Percentiles rank a stretch among this genome's conserved stretches.
phyloP scores from a whole-genome alignment of 2,888 invertebrate genomes.

The Aspidiotus destructor region DNA sequence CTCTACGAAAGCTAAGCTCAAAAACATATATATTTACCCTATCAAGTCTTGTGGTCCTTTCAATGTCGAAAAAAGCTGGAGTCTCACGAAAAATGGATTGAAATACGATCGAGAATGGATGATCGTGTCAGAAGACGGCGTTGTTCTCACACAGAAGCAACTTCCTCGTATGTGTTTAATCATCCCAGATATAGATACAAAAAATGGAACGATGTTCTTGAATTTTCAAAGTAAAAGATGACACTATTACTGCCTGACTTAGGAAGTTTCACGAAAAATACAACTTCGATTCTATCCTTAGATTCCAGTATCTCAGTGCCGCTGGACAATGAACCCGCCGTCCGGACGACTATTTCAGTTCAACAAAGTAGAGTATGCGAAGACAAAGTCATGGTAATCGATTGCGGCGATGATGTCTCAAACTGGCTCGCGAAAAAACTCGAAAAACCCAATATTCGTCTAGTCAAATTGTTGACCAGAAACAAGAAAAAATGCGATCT shows the following conservation, averaged over 20 bases:
- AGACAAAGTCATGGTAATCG: conserved; percentile 64
- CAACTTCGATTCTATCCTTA: background rate
- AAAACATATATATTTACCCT: conserved; percentile 64
- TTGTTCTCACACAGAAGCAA: conserved; percentile 80
- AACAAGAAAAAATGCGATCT: background rate
- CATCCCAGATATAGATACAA: conserved; percentile 58
- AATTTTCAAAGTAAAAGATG: conserved; percentile 53
- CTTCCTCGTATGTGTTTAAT: conserved; percentile 69
- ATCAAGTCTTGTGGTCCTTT: conserved; percentile 83
- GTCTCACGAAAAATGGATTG: conserved; percentile 64
- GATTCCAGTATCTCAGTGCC: background rate
- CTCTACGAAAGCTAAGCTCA: background rate
- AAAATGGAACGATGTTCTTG: conserved; percentile 48
- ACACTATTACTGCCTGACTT: conserved; percentile 27
- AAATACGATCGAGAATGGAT: conserved; percentile 89
- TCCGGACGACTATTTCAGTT: background rate
- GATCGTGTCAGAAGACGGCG: conserved; percentile 71
- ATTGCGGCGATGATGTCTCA: conserved; percentile 73
- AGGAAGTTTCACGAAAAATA: background rate
- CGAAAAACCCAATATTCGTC: conserved; percentile 55
- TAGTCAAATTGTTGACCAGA: conserved; percentile 45
- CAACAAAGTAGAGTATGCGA: conserved; percentile 61
- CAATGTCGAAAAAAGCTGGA: conserved; percentile 58
- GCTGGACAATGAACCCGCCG: background rate
- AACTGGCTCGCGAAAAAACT: conserved; percentile 71